Evolutionary conservation across 2,888 invertebrate genomes (phyloP).

Genomic region (Platypus cylindrus): DNA sequence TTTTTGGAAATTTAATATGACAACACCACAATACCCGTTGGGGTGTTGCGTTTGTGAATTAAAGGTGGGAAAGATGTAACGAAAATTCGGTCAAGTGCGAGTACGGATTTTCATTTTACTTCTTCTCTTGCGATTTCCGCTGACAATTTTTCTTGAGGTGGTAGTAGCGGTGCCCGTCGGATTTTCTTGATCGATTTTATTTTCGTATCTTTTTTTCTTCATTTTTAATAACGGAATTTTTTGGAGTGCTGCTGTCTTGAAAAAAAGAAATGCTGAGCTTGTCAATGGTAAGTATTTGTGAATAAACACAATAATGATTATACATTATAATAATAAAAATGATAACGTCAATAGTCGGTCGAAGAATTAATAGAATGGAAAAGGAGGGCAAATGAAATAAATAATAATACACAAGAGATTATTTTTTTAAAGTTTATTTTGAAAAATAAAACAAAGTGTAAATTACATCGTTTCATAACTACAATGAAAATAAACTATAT

Average conservation of each 20-base stretch:
- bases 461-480: constrained; percentile 18
- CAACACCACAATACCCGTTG: not conserved
- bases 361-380: too few species aligned
- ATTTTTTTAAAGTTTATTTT: constrained; percentile 1
- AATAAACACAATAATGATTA: too few species aligned
- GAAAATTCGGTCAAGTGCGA: constrained; percentile 12
- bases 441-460: too few species aligned
- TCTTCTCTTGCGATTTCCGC: not conserved
- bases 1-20: not conserved
- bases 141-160: not conserved
- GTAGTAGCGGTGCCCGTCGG: not conserved
- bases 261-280: constrained; percentile 8
- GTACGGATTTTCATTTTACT: constrained; percentile 1
- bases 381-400: too few species aligned
- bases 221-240: not conserved
- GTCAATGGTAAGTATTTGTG: constrained; percentile 10
- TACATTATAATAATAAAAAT: too few species aligned
- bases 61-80: too few species aligned
- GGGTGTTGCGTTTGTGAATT: constrained; percentile 1
- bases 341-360: too few species aligned
- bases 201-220: too few species aligned
- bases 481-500: constrained; percentile 31
- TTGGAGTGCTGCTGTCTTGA: not conserved
- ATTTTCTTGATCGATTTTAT: not conserved
- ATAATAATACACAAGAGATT: too few species aligned